Conservation (phyloP, 2,797 vertebrate species). For the Capromys pilorides region DNA sequence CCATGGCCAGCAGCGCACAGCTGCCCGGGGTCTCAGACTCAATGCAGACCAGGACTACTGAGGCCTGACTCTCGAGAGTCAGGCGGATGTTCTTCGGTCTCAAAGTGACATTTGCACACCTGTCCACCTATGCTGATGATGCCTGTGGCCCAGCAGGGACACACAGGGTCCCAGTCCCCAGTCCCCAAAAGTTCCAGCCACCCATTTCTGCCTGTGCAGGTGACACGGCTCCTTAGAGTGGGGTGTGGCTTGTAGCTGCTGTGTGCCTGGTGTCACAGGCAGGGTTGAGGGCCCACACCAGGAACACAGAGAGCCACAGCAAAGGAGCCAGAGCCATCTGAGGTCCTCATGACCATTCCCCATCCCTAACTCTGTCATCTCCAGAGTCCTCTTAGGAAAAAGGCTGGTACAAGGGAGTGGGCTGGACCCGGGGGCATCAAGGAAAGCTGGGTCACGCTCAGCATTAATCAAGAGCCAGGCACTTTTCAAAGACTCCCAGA, state of each 20-base stretch:
- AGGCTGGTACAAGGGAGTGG: not conserved
- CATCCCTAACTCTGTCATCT: not conserved
- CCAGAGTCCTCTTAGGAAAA: not conserved
- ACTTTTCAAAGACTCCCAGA: not conserved
- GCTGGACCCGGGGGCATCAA: not conserved
- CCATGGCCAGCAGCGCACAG: too few relatives aligned
- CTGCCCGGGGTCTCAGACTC: not conserved
- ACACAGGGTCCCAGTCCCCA: not conserved
- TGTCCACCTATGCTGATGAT: not conserved
- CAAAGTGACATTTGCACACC: too few relatives aligned
- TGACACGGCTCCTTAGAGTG: not conserved
- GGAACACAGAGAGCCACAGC: not conserved
- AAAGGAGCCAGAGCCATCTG: not conserved
- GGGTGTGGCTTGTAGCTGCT: not conserved
- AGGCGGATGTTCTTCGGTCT: not conserved
- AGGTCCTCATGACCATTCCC: not conserved
- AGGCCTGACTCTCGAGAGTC: accelerated
- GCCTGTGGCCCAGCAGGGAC: not conserved
- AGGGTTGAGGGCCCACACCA: not conserved
- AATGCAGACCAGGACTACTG: not conserved
- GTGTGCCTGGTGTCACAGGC: not conserved
- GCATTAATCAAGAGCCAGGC: not conserved
- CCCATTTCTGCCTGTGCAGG: not conserved
- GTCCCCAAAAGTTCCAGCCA: not conserved
- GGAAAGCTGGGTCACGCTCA: not conserved